Conservation (phyloP, 2,113 vertebrate genomes). For the Macquaria ambigua region DNA sequence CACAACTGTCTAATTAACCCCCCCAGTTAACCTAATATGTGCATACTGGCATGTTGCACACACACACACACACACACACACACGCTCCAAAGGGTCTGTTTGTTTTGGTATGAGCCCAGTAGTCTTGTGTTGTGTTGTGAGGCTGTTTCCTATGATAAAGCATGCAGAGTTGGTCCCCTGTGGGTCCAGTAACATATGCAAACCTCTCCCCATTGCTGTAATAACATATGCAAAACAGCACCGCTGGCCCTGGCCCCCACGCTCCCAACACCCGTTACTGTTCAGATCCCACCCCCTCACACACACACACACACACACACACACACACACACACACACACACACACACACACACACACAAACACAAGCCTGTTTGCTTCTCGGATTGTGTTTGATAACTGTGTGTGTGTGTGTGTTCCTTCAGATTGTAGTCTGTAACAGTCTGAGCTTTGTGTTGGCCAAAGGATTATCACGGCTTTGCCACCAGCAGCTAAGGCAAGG, state of each 20-base stretch:
- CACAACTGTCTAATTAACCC: constrained; percentile 64
- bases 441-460: constrained; percentile 82
- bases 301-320: constrained; percentile 25
- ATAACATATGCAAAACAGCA: constrained; percentile 81
- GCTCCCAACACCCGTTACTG: constrained; percentile 60
- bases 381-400: background rate
- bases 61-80: constrained; percentile 11
- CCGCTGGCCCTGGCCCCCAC: constrained; percentile 58
- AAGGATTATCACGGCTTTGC: constrained; percentile 84
- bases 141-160: constrained; percentile 80
- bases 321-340: constrained; percentile 46
- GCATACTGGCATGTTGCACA: constrained; percentile 42
- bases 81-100: constrained; percentile 54
- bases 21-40: constrained; percentile 53
- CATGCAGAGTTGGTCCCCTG: constrained; percentile 69
- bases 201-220: constrained; percentile 75
- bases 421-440: constrained; percentile 80
- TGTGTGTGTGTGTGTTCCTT: constrained; percentile 74
- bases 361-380: background rate
- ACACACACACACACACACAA: constrained; percentile 35
- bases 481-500: constrained; percentile 81
- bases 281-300: constrained; percentile 46
- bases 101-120: constrained; percentile 71
- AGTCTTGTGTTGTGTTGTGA: constrained; percentile 57
- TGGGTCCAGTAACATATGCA: constrained; percentile 81